Evolutionary conservation across 2,113 vertebrate genomes (phyloP).

Genomic region (Hepsetus odoe): DNA sequence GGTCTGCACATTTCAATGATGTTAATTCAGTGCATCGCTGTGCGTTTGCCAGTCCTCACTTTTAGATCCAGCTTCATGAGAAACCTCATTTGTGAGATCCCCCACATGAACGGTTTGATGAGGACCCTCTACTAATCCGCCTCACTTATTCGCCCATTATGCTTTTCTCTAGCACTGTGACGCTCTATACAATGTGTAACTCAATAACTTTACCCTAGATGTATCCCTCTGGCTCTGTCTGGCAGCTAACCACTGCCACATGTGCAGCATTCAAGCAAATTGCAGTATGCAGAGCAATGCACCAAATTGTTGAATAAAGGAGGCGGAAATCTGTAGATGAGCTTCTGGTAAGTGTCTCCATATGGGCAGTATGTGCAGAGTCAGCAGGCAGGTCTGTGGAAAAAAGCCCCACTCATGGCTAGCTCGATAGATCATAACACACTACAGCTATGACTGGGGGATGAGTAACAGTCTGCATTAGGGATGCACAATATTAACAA

Average conservation of each 20-base stretch:
- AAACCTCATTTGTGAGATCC: neutral
- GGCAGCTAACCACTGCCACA: slow-evolving; percentile 69
- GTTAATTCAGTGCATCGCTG: too few relatives aligned
- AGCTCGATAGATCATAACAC: slow-evolving; percentile 28
- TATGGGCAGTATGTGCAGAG: slow-evolving; percentile 62
- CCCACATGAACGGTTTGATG: neutral
- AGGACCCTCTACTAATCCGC: slow-evolving; percentile 19
- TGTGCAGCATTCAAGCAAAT: slow-evolving; percentile 63
- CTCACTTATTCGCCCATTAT: neutral
- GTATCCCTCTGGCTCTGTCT: slow-evolving; percentile 45
- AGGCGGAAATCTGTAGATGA: slow-evolving; percentile 73
- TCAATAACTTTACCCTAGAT: slow-evolving; percentile 20
- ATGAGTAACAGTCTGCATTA: neutral
- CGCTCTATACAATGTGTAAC: slow-evolving; percentile 12
- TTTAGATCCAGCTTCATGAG: too few relatives aligned
- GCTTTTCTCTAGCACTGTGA: neutral
- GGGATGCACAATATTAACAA: neutral
- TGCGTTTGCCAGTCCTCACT: too few relatives aligned
- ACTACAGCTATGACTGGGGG: neutral
- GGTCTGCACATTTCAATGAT: too few relatives aligned
- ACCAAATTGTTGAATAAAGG: slow-evolving; percentile 43
- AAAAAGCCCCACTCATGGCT: slow-evolving; percentile 32
- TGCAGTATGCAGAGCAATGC: slow-evolving; percentile 52
- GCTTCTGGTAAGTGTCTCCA: slow-evolving; percentile 78
- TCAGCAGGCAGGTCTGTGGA: slow-evolving; percentile 48